A percentile compares a stretch with the other conserved stretches of the same genome.
Evolutionary conservation across 2,888 invertebrate genomes (phyloP).

Genomic region (Athalia circularis): DNA sequence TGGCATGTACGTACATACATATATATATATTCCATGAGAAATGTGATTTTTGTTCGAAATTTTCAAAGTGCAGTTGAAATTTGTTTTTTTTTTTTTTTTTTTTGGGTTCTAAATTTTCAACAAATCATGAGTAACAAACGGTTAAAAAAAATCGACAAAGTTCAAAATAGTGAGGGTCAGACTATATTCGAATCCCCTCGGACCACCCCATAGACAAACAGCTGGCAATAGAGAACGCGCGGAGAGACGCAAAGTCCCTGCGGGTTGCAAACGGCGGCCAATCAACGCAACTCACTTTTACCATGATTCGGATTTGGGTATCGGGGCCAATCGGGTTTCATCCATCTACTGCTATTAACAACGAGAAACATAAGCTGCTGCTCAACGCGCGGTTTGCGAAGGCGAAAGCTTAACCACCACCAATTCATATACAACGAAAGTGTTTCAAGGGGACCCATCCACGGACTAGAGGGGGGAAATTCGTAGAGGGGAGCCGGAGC

Average conservation of each 20-base stretch:
- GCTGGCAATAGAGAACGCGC: too few relatives aligned
- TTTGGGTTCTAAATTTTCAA: not conserved
- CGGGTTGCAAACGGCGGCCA: constrained; percentile 1
- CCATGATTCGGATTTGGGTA: constrained; percentile 65
- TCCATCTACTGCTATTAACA: not conserved
- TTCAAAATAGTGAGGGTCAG: too few relatives aligned
- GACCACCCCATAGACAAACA: too few relatives aligned
- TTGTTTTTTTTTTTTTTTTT: not conserved
- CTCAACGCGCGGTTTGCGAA: not conserved
- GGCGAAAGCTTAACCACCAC: constrained; percentile 23
- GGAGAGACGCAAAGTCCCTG: too few relatives aligned
- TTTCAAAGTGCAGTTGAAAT: not conserved
- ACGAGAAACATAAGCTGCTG: not conserved
- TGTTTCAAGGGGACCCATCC: constrained; percentile 36
- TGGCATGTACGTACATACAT: too few relatives aligned
- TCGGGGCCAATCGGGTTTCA: constrained; percentile 60
- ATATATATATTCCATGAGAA: too few relatives aligned
- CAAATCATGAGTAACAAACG: not conserved
- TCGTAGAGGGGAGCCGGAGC: not conserved
- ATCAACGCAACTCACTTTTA: constrained; percentile 64
- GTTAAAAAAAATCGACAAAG: too few relatives aligned
- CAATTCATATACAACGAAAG: constrained; percentile 11
- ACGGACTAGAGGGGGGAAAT: not conserved
- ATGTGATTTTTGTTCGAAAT: too few relatives aligned
- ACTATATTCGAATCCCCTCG: too few relatives aligned